Evolutionary conservation across 53 echinoderm and acorn worm genomes (phyloP), one percentile per base, ranked within the genome.

Genomic region (Echinarachnius parma): DNA sequence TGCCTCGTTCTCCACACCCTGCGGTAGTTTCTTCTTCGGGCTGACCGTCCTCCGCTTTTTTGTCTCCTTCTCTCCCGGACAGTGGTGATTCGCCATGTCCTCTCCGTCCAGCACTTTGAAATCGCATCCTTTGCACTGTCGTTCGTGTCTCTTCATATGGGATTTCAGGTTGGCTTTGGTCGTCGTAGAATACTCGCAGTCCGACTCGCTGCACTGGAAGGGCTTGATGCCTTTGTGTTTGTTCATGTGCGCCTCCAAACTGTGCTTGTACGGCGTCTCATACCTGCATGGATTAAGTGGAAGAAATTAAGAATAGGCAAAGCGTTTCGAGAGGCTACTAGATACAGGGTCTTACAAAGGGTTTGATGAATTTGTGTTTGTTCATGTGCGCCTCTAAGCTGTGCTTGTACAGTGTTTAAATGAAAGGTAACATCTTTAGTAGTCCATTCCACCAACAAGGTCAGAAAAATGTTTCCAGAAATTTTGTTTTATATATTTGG

Each of bases 301-400:
- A n/a, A n/a, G n/a, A n/a, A n/a, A n/a, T n/a, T n/a, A n/a, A n/a
- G n/a, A n/a, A n/a, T n/a, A n/a, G n/a, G n/a, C n/a, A n/a, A n/a
- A n/a, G n/a, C n/a, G n/a, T n/a, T n/a, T n/a, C n/a, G n/a, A n/a
- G n/a, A n/a, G n/a, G n/a, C n/a, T n/a, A n/a, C n/a, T n/a, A n/a
- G n/a, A n/a, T n/a, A n/a, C n/a, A n/a, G n/a, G n/a, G n/a, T n/a
- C n/a, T n/a, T n/a, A n/a, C n/a, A n/a, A 77, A 90, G 5, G 84
- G 75, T 14, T 78, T 80, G 29, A 60, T 64, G 1, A 83, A 86
- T 11, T 77, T 61, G 77, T 98, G 98, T 34, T 75, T 66, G 34
- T 98, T 75, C 86, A 92, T 76, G 64, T 98, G 98, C 8, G 91
- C 78, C 53, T 78, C 77, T 34, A 83, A 82, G 53, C 88, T 85